phyloP scores from a whole-genome alignment of 2,888 invertebrate genomes.

The Phania funesta region DNA sequence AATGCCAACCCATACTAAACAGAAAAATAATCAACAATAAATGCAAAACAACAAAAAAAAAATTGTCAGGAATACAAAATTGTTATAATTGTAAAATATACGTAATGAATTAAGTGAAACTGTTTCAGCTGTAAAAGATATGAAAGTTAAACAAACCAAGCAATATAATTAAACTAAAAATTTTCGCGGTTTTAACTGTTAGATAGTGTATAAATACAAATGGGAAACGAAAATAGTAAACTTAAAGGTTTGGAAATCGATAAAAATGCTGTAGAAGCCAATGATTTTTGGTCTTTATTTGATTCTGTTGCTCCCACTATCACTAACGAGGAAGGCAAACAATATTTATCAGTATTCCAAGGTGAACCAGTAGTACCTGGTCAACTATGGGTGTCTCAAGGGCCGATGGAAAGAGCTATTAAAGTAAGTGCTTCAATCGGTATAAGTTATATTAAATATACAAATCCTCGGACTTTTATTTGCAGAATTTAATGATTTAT shows the following conservation, averaged over 20 bases:
- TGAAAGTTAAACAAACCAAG: not conserved
- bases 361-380: conserved; percentile 86
- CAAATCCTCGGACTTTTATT: conserved; percentile 68
- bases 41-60: no score
- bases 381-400: conserved; percentile 84
- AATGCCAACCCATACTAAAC: not conserved
- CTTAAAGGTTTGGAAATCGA: conserved; percentile 86
- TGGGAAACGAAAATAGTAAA: conserved; percentile 90
- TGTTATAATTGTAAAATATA: not conserved
- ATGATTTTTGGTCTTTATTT: conserved; percentile 90
- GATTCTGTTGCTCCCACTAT: conserved; percentile 77
- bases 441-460: not conserved
- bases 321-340: conserved; percentile 81
- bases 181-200: not conserved
- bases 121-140: no score
- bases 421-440: conserved; percentile 82
- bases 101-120: no score
- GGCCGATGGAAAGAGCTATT: conserved; percentile 88
- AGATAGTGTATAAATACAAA: conserved; percentile 74
- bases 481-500: conserved; percentile 90
- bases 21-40: conserved; percentile 11
- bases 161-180: not conserved
- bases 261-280: conserved; percentile 87
- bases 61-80: not conserved
- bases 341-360: conserved; percentile 87